Base-by-base conservation (phyloP, 1,140 invertebrate species). In the Papilio xuthus region DNA sequence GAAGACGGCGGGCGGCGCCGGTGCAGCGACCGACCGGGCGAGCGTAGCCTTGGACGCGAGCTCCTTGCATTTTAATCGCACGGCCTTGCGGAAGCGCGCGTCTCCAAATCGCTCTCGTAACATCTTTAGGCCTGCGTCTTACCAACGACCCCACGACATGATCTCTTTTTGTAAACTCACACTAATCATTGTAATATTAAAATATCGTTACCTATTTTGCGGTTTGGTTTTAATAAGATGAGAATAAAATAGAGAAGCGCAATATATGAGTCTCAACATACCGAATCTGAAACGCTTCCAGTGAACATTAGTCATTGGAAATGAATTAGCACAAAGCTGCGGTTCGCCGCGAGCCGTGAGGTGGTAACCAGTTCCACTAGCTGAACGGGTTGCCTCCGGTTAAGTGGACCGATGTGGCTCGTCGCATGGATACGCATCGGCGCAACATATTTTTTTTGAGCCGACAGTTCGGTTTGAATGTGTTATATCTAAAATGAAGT, bases 11-110 rank as follows among this genome's bases (percentile, higher is more conserved):
- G 44, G 9, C 23, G 83, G 50, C 81, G 83, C 73, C 88, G 87
- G 90, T 90, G 88, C 89, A 92, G 83, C 90, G 90, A 93, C 90
- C 92, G 91, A 86, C 88, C 89, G 87, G 84, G 80, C 85, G 83
- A 82, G 77, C 85, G 83, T 87, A 92, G 90, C 92, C 92, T 93
- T 93, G 92, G 91, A 88, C 89, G 91, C 90, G 89, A 92, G 92
- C 91, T 88, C 88, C 87, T 86, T 92, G 92, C 91, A 93, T 94
- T 91, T 89, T 94, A 93, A 93, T 92, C 88, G 83, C 78, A 84
- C 89, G 92, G 92, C 92, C 92, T 93, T 92, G 90, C 90, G 90
- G 90, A 93, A 93, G 90, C 86, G 90, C 88, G 88, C 90, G 90
- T 85, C 80, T 85, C 85, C 78, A 80, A 82, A 83, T 81, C 81